Evolutionary conservation across 2,888 invertebrate species (phyloP).

Genomic region (Diarsia dahlii): DNA sequence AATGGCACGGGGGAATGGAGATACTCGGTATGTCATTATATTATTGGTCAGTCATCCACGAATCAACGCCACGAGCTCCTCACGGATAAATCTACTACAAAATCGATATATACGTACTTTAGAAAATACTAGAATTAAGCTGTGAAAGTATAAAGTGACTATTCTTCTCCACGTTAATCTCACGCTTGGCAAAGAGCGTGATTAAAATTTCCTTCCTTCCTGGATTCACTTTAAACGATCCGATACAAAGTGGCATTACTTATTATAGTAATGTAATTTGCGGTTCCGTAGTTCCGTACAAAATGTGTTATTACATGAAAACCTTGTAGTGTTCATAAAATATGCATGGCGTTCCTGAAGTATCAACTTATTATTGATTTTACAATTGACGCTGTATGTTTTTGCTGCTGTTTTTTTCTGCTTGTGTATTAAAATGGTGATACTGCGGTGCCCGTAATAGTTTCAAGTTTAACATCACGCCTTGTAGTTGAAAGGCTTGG

Average conservation of each 20-base stretch:
- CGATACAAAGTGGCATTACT: neutral
- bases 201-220: neutral
- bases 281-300: neutral
- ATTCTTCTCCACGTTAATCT: neutral
- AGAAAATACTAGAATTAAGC: neutral
- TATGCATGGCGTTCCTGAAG: slow-evolving; percentile 1
- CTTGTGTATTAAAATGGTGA: neutral
- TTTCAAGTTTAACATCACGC: neutral
- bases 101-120: neutral
- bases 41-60: no score
- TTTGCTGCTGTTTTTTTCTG: slow-evolving; percentile 7
- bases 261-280: no score
- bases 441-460: neutral
- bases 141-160: neutral
- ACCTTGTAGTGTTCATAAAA: slow-evolving; percentile 15
- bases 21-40: no score
- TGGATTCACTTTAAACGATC: no score
- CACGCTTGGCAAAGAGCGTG: neutral
- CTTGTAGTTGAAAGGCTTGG: neutral
- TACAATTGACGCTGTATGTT: neutral
- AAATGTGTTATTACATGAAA: no score
- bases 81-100: neutral
- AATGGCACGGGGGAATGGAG: no score
- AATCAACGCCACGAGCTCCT: no score
- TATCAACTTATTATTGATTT: slow-evolving; percentile 26